Evolutionary conservation across 2,797 vertebrate genomes (phyloP), one percentile per base, ranked within the genome.

Genomic region (Phoeniculus purpureus): DNA sequence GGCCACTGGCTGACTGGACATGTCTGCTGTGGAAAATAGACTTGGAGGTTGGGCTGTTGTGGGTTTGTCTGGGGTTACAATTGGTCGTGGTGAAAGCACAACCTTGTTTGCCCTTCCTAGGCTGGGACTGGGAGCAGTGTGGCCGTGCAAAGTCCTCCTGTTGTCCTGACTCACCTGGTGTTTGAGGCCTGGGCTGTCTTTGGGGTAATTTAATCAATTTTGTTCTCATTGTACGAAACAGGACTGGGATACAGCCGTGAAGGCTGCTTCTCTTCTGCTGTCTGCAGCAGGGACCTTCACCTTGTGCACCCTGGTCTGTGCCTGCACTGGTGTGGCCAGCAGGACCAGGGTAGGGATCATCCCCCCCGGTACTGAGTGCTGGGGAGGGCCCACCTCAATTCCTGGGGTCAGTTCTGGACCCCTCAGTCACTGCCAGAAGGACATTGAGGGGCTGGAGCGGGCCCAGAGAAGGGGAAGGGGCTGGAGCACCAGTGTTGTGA

Each of bases 1-100:
- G 51, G 50, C 20, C 0, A 0, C 17, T 43, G 59, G 32, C 18
- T 60, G 27, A 10, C 22, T 12, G 25, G 47, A 7, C 5, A 2
- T 7, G 5, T 68, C 26, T 52, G 23, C 62, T 62, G 62, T 22
- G 48, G 47, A 20, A 52, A 32, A 10, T 9, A 3, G 25, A 20
- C 12, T 20, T n/a, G 76, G 59, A 29, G 21, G 34, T 75, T 61
- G 71, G 40, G 18, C 37, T 34, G 25, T 22, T 16, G 0, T 5
- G 18, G 4, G 27, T 48, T 4, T 6, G 1, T 25, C 52, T 15
- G 59, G 40, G 71, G 6, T 21, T 50, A 40, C 52, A 15, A 7
- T 45, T 0, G 3, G 7, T 45, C 60, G 71, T 31, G 56, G 64
- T 12, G 64, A 19, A 21, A n/a, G n/a, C 1, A 4, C 1, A 2